Evolutionary conservation across 2,797 vertebrate species (phyloP).

Genomic region (Acestrorhynchus altus): DNA sequence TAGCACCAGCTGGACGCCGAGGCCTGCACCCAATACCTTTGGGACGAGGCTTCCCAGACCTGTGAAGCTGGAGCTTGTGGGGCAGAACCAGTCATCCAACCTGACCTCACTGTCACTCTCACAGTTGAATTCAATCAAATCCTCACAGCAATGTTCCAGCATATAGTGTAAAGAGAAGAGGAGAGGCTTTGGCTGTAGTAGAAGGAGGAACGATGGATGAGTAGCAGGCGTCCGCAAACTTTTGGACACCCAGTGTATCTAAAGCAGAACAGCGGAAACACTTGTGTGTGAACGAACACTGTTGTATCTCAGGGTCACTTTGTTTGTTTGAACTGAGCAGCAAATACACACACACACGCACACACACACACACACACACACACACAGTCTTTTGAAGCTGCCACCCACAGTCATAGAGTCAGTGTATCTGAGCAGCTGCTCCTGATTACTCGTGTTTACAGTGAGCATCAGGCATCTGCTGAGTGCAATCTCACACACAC

Average conservation of each 20-base stretch:
- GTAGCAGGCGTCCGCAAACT: no score
- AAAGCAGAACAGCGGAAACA: background rate
- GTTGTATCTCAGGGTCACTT: background rate
- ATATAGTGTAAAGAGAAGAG: no score
- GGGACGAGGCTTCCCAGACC: no score
- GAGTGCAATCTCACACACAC: slow-evolving; percentile 40
- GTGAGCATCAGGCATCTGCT: slow-evolving; percentile 49
- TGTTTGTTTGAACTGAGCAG: slow-evolving; percentile 19
- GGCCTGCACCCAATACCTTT: no score
- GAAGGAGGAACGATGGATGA: no score
- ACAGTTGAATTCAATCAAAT: no score
- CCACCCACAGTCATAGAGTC: slow-evolving; percentile 48
- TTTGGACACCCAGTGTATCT: background rate
- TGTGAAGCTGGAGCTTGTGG: no score
- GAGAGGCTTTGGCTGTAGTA: no score
- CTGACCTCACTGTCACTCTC: no score
- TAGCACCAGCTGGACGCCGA: no score
- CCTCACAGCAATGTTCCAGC: no score
- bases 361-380: slow-evolving; percentile 1
- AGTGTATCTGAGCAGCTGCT: slow-evolving; percentile 47
- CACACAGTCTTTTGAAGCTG: slow-evolving; percentile 39
- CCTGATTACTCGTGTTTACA: slow-evolving; percentile 57
- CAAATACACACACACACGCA: background rate
- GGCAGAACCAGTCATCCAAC: no score
- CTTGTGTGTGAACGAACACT: background rate